Percentiles rank a stretch among this genome's conserved stretches.
Evolutionary conservation across 2,888 invertebrate genomes (phyloP).

Genomic region (Sclerodermus sp.): DNA sequence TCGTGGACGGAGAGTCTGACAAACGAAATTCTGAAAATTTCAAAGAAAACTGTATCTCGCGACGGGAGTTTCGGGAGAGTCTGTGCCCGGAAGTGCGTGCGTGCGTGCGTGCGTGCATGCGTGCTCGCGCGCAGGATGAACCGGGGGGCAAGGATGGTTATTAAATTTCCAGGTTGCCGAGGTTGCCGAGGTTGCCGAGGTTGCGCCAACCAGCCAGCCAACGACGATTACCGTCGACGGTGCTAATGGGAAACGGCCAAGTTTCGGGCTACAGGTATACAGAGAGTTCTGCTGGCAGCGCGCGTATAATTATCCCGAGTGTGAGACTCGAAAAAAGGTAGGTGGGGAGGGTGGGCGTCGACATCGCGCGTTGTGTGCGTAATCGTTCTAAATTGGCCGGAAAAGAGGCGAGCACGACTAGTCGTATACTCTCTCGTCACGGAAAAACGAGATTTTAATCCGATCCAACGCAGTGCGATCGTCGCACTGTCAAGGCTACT

Average conservation of each 20-base stretch:
- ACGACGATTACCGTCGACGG: constrained; percentile 12
- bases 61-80: too few species aligned
- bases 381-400: constrained; percentile 33
- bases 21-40: too few species aligned
- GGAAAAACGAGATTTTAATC: constrained; percentile 27
- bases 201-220: neutral
- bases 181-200: too few species aligned
- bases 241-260: constrained; percentile 18
- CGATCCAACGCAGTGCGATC: too few species aligned
- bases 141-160: neutral
- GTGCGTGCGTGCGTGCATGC: too few species aligned
- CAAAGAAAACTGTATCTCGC: too few species aligned
- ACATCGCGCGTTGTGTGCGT: constrained; percentile 9
- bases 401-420: constrained; percentile 27
- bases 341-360: constrained; percentile 8
- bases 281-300: constrained; percentile 2
- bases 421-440: constrained; percentile 12
- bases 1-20: too few species aligned
- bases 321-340: constrained; percentile 16
- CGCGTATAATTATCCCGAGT: constrained; percentile 18
- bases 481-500: too few species aligned
- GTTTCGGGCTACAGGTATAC: constrained; percentile 11
- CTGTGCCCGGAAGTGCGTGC: too few species aligned
- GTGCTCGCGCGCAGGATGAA: too few species aligned
- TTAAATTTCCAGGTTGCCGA: neutral